Conservation (phyloP, 2,888 invertebrate genomes). For the Philaethria dido region DNA sequence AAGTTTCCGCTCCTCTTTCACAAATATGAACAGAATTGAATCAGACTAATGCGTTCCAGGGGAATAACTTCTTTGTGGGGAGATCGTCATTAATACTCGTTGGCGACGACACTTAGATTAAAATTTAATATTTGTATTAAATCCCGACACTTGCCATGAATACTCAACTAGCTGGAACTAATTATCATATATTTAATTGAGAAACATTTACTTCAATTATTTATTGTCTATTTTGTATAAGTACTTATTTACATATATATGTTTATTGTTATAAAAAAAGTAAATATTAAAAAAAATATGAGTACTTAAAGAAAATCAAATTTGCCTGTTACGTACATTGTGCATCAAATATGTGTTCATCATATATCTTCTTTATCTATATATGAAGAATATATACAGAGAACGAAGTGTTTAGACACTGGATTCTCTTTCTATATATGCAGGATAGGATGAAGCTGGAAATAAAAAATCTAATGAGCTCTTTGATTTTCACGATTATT, state of each 20-base stretch:
- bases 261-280: neutral
- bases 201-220: constrained; percentile 4
- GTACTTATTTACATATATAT: neutral
- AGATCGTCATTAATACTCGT: constrained; percentile 75
- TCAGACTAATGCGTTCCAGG: constrained; percentile 74
- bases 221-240: constrained; percentile 2
- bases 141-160: constrained; percentile 63
- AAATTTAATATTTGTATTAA: constrained; percentile 79
- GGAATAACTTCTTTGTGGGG: constrained; percentile 77
- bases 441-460: no score
- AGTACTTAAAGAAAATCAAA: no score
- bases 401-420: no score
- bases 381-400: no score
- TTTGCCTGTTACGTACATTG: no score
- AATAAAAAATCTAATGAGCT: no score
- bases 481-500: no score
- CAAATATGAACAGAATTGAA: constrained; percentile 33
- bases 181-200: constrained; percentile 35
- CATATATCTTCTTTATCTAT: no score
- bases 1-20: constrained; percentile 44
- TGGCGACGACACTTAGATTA: constrained; percentile 73
- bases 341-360: no score
- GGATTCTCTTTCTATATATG: no score
- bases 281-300: neutral
- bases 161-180: constrained; percentile 53